Conservation (phyloP, 2,113 vertebrate species). For the Pavo muticus region DNA sequence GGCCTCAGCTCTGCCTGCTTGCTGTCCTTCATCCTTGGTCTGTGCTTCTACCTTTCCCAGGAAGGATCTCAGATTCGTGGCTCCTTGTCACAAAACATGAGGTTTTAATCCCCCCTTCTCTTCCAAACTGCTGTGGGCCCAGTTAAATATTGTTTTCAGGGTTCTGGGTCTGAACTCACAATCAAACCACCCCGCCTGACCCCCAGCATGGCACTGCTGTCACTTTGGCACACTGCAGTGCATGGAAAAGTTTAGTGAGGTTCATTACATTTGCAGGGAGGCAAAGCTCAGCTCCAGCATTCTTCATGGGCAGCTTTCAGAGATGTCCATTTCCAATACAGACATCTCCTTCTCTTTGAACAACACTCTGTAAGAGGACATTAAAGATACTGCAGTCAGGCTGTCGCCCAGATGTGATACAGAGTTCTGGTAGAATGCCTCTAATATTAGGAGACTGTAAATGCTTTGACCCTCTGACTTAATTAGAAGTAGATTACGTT, state of each 20-base stretch:
- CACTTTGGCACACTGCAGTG: background rate
- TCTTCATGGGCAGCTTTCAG: background rate
- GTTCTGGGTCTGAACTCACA: background rate
- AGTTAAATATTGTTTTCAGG: background rate
- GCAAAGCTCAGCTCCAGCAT: background rate
- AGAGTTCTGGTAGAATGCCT: background rate
- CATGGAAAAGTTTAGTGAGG: background rate
- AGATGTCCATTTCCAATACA: fast-evolving
- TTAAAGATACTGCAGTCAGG: no score
- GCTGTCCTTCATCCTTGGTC: background rate
- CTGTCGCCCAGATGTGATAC: background rate
- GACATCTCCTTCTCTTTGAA: background rate
- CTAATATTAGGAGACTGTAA: fast-evolving
- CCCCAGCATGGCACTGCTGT: background rate
- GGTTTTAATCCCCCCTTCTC: background rate
- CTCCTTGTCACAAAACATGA: background rate
- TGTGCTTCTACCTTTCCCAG: background rate
- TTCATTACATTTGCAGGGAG: background rate
- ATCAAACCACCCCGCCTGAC: background rate
- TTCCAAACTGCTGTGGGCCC: background rate
- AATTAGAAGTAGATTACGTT: background rate
- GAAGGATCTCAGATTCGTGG: background rate
- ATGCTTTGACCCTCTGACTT: background rate
- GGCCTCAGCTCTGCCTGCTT: background rate
- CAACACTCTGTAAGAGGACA: background rate